phyloP scores from a whole-genome alignment of 2,113 vertebrate species.

The Bufo bufo region DNA sequence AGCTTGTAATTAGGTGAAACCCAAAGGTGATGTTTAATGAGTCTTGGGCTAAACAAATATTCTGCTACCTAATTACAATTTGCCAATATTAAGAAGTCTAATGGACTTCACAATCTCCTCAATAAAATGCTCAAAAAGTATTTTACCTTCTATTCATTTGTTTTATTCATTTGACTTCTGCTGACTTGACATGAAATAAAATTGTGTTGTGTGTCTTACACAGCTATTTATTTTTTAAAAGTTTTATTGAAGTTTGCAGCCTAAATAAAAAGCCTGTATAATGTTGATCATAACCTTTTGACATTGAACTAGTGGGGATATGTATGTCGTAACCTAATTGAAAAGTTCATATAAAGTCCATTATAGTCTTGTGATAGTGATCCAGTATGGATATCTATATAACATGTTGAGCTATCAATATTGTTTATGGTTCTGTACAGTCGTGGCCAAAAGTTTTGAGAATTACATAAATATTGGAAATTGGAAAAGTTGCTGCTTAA shows the following conservation, averaged over 20 bases:
- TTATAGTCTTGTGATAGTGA: too few relatives aligned
- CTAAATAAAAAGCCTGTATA: background rate
- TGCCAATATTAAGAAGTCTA: constrained; percentile 56
- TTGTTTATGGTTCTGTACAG: too few relatives aligned
- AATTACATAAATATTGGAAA: too few relatives aligned
- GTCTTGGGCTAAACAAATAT: constrained; percentile 54
- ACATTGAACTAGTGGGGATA: background rate
- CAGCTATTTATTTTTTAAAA: background rate
- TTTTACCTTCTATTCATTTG: constrained; percentile 27
- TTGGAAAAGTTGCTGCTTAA: too few relatives aligned
- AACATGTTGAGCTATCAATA: too few relatives aligned
- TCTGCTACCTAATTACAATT: constrained; percentile 56
- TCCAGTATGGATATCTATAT: too few relatives aligned
- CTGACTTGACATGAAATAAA: constrained; percentile 26
- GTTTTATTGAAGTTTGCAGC: background rate
- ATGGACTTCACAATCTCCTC: constrained; percentile 45
- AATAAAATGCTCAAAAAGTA: constrained; percentile 32
- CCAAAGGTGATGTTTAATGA: constrained; percentile 57
- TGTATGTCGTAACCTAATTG: background rate
- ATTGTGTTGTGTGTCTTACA: background rate
- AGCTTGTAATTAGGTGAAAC: constrained; percentile 55
- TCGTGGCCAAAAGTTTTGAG: too few relatives aligned
- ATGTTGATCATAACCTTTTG: background rate
- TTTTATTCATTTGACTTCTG: constrained; percentile 39
- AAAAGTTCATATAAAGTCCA: too few relatives aligned